phyloP scores from a whole-genome alignment of 2,113 vertebrate genomes.

The Dendropsophus ebraccatus region DNA sequence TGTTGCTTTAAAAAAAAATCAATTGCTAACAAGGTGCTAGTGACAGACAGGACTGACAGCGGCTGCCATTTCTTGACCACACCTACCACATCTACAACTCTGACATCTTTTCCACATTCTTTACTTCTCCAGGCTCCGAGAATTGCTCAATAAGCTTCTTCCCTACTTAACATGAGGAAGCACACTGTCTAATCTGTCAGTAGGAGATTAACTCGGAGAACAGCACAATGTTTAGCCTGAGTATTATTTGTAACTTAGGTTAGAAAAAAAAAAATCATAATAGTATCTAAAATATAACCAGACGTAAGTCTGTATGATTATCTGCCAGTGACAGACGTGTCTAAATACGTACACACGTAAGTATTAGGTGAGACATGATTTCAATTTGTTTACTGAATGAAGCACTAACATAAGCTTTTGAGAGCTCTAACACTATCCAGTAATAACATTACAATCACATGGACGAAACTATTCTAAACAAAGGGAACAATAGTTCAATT shows the following conservation, averaged over 20 bases:
- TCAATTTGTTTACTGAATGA: slow-evolving; percentile 38
- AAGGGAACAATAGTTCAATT: not conserved
- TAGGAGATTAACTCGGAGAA: slow-evolving; percentile 30
- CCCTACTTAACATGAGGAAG: slow-evolving; percentile 41
- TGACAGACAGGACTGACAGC: slow-evolving; percentile 27
- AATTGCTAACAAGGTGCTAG: not conserved
- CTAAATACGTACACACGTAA: slow-evolving; percentile 42
- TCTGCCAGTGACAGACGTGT: slow-evolving; percentile 44
- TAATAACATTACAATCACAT: not conserved
- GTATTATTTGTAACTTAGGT: slow-evolving; percentile 22
- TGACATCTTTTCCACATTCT: slow-evolving; percentile 25
- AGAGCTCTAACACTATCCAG: not conserved
- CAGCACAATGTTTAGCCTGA: slow-evolving; percentile 33
- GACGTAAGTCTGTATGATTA: slow-evolving; percentile 35
- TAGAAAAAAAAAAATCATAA: slow-evolving; percentile 20
- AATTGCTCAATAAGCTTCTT: slow-evolving; percentile 41
- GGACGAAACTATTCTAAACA: not conserved
- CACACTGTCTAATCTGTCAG: slow-evolving; percentile 50
- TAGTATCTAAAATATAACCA: slow-evolving; percentile 37
- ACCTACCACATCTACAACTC: slow-evolving; percentile 15
- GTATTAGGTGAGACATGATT: slow-evolving; percentile 44
- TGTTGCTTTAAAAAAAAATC: slow-evolving; percentile 14
- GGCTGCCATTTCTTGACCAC: slow-evolving; percentile 32
- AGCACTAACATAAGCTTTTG: slow-evolving; percentile 25
- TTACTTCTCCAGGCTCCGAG: slow-evolving; percentile 10